Conservation (phyloP, 1,140 invertebrate species). For the Neodiprion fabricii region DNA sequence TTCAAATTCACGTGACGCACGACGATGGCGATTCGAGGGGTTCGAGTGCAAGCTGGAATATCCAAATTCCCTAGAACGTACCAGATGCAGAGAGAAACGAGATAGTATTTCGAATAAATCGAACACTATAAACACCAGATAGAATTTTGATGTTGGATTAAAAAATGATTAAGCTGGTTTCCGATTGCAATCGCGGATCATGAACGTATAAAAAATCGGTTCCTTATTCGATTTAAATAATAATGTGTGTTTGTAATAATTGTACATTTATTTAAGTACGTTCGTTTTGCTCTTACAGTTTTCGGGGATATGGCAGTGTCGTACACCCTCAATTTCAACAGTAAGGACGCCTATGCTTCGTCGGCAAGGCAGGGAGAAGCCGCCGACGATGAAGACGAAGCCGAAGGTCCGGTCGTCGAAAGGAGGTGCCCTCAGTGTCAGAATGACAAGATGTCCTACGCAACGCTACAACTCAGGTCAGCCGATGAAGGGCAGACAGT, state of each 20-base stretch:
- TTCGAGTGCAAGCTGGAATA: too few species aligned
- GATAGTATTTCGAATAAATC: too few species aligned
- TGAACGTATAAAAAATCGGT: not conserved
- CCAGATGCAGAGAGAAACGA: too few species aligned
- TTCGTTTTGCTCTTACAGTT: constrained; percentile 60
- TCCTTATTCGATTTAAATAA: not conserved
- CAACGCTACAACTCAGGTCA: constrained; percentile 91
- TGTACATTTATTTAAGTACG: constrained; percentile 13
- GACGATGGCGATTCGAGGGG: too few species aligned
- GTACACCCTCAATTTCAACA: constrained; percentile 75
- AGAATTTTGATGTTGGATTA: too few species aligned
- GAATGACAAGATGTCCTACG: constrained; percentile 92
- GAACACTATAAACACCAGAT: too few species aligned
- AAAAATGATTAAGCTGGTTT: too few species aligned
- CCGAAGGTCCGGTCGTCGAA: constrained; percentile 83
- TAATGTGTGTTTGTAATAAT: too few species aligned
- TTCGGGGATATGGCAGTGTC: constrained; percentile 69
- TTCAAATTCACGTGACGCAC: too few species aligned
- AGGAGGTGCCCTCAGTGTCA: constrained; percentile 89
- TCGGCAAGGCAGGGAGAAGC: constrained; percentile 48
- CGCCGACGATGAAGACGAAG: constrained; percentile 55
- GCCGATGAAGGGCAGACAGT: constrained; percentile 99
- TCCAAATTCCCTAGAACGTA: too few species aligned
- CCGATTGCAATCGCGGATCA: not conserved
- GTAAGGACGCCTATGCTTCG: constrained; percentile 58